Conservation (phyloP, 2,888 invertebrate species). For the Eupithecia subfuscata region DNA sequence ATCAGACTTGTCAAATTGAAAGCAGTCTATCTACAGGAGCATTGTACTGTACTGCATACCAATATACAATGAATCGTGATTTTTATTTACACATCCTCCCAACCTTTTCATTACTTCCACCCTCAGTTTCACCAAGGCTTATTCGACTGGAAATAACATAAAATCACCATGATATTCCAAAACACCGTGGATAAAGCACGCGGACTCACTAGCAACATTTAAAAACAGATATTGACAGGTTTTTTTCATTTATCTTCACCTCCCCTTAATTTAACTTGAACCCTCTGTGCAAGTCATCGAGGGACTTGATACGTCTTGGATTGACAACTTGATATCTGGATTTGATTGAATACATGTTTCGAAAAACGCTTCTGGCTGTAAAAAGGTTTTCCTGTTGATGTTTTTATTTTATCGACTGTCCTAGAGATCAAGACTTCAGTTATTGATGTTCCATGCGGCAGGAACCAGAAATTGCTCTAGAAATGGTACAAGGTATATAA, state of each 20-base stretch:
- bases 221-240: conserved; percentile 74
- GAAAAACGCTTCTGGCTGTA: background rate
- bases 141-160: background rate
- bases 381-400: background rate
- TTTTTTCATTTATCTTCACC: conserved; percentile 71
- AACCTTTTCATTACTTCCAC: conserved; percentile 1
- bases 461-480: background rate
- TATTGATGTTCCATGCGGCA: background rate
- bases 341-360: conserved; percentile 24
- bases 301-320: conserved; percentile 62
- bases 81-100: conserved; percentile 7
- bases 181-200: conserved; percentile 62
- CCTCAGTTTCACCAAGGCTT: conserved; percentile 4
- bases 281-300: conserved; percentile 66
- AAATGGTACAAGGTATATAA: background rate
- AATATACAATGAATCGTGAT: conserved; percentile 5
- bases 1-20: background rate
- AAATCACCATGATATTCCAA: conserved; percentile 55
- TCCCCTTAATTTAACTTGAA: conserved; percentile 73
- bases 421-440: background rate
- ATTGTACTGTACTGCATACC: background rate
- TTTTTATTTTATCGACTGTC: background rate
- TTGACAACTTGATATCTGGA: conserved; percentile 68
- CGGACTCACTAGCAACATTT: conserved; percentile 70
- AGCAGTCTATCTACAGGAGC: background rate